Conservation (phyloP, 1,140 invertebrate genomes). For the Drepana arcuata region DNA sequence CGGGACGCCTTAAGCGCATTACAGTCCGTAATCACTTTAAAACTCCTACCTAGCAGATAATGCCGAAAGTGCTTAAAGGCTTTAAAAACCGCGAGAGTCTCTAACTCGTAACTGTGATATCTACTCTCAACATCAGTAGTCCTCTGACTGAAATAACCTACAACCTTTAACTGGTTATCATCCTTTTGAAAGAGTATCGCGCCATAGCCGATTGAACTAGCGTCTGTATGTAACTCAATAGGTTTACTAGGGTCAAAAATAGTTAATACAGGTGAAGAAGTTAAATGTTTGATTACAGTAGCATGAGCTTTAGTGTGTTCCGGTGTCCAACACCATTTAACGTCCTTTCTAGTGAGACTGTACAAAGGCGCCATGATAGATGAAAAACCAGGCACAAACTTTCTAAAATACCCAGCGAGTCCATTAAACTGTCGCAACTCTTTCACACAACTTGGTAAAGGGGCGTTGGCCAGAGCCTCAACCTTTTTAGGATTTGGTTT, state of each 20-base stretch:
- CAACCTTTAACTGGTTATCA: constrained; percentile 10
- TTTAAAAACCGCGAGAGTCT: constrained; percentile 35
- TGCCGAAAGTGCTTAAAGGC: constrained; percentile 37
- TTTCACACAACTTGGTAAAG: constrained; percentile 29
- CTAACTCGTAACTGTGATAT: constrained; percentile 38
- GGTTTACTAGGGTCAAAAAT: constrained; percentile 12
- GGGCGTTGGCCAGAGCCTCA: constrained; percentile 31
- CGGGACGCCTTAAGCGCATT: constrained; percentile 16
- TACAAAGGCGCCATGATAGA: constrained; percentile 17
- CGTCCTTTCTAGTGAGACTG: constrained; percentile 9
- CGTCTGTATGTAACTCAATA: constrained; percentile 20
- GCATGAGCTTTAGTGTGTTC: constrained; percentile 9
- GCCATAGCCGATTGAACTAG: constrained; percentile 14
- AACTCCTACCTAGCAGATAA: constrained; percentile 31
- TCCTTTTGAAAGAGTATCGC: constrained; percentile 12
- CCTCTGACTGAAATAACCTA: constrained; percentile 30
- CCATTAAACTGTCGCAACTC: constrained; percentile 29
- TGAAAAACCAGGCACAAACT: constrained; percentile 23
- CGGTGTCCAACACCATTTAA: constrained; percentile 9
- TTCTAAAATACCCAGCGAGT: constrained; percentile 24
- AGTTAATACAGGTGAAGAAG: constrained; percentile 12
- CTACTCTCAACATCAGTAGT: constrained; percentile 25
- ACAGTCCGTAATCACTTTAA: constrained; percentile 30
- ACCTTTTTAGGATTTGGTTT: constrained; percentile 33
- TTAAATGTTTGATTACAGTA: constrained; percentile 13